Base-by-base conservation (phyloP, 2,888 invertebrate species). In the Epirrhoe tristata region DNA sequence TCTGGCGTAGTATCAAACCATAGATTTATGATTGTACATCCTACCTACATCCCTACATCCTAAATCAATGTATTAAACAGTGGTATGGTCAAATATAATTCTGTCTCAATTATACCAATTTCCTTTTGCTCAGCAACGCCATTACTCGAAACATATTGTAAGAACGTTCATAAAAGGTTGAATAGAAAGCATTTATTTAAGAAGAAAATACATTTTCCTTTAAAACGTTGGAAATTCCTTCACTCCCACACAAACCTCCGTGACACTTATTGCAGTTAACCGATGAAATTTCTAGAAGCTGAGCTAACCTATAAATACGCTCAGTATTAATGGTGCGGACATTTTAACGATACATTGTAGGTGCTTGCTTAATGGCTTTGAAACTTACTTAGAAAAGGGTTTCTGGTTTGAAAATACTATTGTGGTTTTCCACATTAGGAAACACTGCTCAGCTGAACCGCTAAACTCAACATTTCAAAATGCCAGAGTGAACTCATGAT, bases 231-330 rank as follows among this genome's bases (percentile, higher is more conserved):
- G 12, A 64, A 68, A 64, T 53, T n/a, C 16, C 59, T 32, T 52
- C 14, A 61, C 63, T 64, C 57, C 63, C 63, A 60, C 63, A 14
- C 60, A 63, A 63, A 31, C 31, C 17, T 4, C 46, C 24, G 10
- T 39, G 60, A 52, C 57, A 51, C 56, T 67, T 68, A 68, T 68
- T 64, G 68, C 58, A 58, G 57, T 60, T 54, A 64, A 55, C 58
- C 64, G 58, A 64, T 62, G 36, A 54, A 61, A 58, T 68, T 62
- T 62, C 51, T 58, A 60, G 67, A 54, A 58, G 57, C 53, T 67
- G 16, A 56, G 58, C 63, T 56, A 51, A 54, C 34, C 46, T 12
- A 52, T 60, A 60, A 57, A 60, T 58, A 55, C 55, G 59, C 36
- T 46, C 14, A 51, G 58, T 43, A 50, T 59, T 55, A 67, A 36